Conservation (phyloP, 2,797 vertebrate genomes). For the Hydrophis major region DNA sequence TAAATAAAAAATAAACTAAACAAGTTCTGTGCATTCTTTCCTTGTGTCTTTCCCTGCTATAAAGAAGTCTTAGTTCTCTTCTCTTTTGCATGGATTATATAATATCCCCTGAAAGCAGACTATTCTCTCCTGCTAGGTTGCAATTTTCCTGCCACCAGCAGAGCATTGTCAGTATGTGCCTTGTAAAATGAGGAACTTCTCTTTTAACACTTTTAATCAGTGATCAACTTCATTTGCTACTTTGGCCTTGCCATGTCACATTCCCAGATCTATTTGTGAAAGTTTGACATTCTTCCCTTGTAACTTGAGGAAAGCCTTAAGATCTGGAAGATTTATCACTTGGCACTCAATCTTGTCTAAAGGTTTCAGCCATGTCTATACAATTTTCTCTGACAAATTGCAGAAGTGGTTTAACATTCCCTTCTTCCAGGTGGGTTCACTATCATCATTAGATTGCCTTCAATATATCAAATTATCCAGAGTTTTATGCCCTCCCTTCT, state of each 20-base stretch:
- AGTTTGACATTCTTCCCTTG: background rate
- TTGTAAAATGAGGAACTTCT: background rate
- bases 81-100: background rate
- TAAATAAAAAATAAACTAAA: background rate
- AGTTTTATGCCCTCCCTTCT: background rate
- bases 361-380: background rate
- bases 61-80: background rate
- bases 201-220: background rate
- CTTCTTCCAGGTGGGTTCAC: background rate
- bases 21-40: background rate
- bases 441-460: background rate
- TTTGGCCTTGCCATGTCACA: background rate
- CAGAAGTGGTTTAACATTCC: background rate
- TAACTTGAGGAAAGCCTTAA: background rate
- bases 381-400: background rate
- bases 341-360: background rate
- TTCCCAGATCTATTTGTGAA: background rate
- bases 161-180: background rate
- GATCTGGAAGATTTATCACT: background rate
- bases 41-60: background rate
- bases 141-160: background rate
- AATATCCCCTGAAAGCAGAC: background rate
- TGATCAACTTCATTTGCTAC: background rate
- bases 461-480: background rate
- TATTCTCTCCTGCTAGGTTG: background rate